Evolutionary conservation across 2,113 vertebrate species (phyloP).

Genomic region (Ophiodon elongatus): DNA sequence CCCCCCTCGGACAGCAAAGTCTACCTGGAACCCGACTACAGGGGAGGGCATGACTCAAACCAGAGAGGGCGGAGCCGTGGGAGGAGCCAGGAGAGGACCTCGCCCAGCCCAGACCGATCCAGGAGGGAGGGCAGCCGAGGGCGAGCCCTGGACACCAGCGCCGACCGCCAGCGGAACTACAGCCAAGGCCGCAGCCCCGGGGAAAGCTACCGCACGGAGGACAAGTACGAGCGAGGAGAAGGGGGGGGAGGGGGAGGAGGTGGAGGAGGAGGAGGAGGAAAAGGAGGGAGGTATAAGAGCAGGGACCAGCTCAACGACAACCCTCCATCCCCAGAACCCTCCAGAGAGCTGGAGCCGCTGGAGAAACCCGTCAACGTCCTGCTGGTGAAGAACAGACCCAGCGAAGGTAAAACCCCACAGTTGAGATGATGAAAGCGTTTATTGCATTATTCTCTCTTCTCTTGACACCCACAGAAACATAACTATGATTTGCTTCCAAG

Average conservation of each 20-base stretch:
- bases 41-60: conserved; percentile 76
- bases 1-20: conserved; percentile 69
- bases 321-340: conserved; percentile 53
- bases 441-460: not conserved
- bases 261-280: conserved; percentile 52
- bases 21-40: conserved; percentile 80
- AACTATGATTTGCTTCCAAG: not conserved
- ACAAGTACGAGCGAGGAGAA: conserved; percentile 60
- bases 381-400: conserved; percentile 89
- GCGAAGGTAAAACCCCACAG: conserved; percentile 85
- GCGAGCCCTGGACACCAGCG: conserved; percentile 73
- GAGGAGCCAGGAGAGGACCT: conserved; percentile 79
- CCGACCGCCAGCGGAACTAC: conserved; percentile 81
- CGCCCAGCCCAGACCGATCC: conserved; percentile 83
- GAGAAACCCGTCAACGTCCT: conserved; percentile 89
- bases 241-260: conserved; percentile 62
- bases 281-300: conserved; percentile 79
- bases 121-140: conserved; percentile 83
- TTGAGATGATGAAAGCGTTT: not conserved
- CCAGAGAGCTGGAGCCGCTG: conserved; percentile 75
- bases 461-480: not conserved
- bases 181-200: conserved; percentile 80
- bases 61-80: conserved; percentile 81
- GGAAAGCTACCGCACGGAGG: conserved; percentile 61
- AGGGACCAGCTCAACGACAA: conserved; percentile 80